Evolutionary conservation across 2,797 vertebrate species (phyloP), one percentile per base, ranked within the genome.

Genomic region (Sparus aurata): DNA sequence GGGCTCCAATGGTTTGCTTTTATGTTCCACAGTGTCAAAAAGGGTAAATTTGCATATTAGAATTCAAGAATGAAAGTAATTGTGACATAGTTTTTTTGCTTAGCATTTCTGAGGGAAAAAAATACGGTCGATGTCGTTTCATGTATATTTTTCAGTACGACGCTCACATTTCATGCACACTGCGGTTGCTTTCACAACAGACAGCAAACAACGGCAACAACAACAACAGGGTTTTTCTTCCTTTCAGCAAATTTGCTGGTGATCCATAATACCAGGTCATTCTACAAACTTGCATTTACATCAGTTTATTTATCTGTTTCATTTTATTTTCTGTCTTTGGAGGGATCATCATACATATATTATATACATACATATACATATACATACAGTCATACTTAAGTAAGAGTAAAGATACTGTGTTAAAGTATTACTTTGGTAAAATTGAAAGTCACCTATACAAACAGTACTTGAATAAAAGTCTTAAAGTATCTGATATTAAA

Each of bases 71-170:
- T 27, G 46, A 73, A n/a, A 25, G 30, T 12, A 7, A 55, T 41
- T 43, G 52, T 64, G 57, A 69, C 66, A 75, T 75, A 10, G 34
- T 13, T 27, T 15, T 18, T 43, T 1, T 1, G 22, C 38, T 53
- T 61, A n/a, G 17, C 27, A 10, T 30, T 84, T 82, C 34, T 46
- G 23, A 47, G 65, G 71, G 71, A 75, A 74, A 23, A 59, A 0
- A 66, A 55, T 16, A 16, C 13, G n/a, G 60, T 65, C 13, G 12
- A 20, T 22, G 52, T 12, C 10, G 5, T 34, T 3, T 11, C 9
- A 11, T 30, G 34, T 53, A 58, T 52, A 10, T 59, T 59, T 52
- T 58, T 61, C 6, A 70, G 41, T 50, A n/a, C 0, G 38, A 1
- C 1, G 2, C 22, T 58, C 49, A 3, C 45, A 50, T 55, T 46